Base-by-base conservation (phyloP, 2,888 invertebrate species). In the Drosophila mimica region DNA sequence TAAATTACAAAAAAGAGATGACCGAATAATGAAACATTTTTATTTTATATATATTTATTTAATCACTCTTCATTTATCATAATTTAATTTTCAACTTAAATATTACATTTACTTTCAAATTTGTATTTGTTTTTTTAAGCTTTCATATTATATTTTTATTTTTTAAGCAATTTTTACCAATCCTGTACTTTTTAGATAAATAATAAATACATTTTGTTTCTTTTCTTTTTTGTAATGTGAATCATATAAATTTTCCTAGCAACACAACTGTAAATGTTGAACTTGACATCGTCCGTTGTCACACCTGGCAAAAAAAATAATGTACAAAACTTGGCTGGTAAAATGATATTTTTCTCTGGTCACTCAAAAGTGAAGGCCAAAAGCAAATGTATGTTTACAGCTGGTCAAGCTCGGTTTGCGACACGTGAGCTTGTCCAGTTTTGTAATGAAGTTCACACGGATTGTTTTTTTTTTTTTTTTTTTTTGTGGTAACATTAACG, bases 381-480 rank as follows among this genome's bases (percentile, higher is more conserved):
- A 74, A 69, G 57, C 38, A 56, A 56, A 56, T 62, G 48, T 30
- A 7, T 31, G 33, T 43, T 34, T 25, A 4, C 17, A 33, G 46
- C 20, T 28, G 49, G 33, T 43, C 15, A 20, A 30, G 40, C 30
- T 38, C 5, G 28, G 6, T 58, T 59, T 51, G 52, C 61, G 28
- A 53, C 62, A 65, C 64, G 65, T 72, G 56, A 48, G 52, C 15
- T 46, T 56, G 62, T 61, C 13, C 13, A 40, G 56, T 87, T 76
- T 74, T 66, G 79, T 64, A 70, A 77, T 63, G 65, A 65, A 65
- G 72, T 84, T 84, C 83, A 88, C 88, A 84, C 81, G 88, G 46
- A 15, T 46, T 46, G 5, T 20, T 11, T 11, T 54, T 36, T 28
- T 36, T 17, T 30, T 30, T 8, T 60, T 30, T 8, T 60, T 84